Evolutionary conservation across 2,888 invertebrate genomes (phyloP).

Genomic region (Apodemia duryi): DNA sequence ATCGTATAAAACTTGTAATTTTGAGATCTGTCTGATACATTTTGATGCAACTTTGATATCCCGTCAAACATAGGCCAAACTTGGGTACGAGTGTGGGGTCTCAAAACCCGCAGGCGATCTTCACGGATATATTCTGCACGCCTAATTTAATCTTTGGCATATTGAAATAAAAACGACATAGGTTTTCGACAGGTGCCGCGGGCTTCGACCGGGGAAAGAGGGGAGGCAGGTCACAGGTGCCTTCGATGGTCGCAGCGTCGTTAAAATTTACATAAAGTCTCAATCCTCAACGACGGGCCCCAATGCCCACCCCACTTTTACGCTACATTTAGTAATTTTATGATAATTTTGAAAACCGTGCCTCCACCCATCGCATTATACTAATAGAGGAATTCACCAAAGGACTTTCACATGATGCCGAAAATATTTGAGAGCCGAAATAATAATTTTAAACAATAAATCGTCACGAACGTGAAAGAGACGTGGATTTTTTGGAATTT

Average conservation of each 20-base stretch:
- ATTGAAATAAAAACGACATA: constrained; percentile 79
- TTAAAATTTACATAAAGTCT: constrained; percentile 80
- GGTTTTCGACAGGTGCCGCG: constrained; percentile 76
- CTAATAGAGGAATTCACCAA: constrained; percentile 72
- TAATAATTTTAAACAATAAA: constrained; percentile 72
- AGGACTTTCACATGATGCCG: constrained; percentile 48
- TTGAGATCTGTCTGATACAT: not conserved
- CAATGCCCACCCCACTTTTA: constrained; percentile 75
- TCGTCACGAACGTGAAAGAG: constrained; percentile 61
- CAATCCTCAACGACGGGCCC: constrained; percentile 72
- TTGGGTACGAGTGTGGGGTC: not conserved
- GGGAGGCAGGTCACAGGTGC: constrained; percentile 70
- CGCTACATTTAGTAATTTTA: constrained; percentile 81
- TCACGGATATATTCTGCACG: constrained; percentile 63
- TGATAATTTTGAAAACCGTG: constrained; percentile 78
- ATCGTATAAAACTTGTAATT: not conserved
- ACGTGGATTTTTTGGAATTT: constrained; percentile 68
- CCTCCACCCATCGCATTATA: constrained; percentile 79
- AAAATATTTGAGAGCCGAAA: constrained; percentile 68
- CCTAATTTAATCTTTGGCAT: constrained; percentile 76
- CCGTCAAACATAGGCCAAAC: not conserved
- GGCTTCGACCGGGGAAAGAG: constrained; percentile 48
- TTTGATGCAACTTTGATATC: not conserved
- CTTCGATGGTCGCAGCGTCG: constrained; percentile 78
- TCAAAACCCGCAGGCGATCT: constrained; percentile 32